Base-by-base conservation (phyloP, 2,797 vertebrate genomes). In the Syngnathus acus region DNA sequence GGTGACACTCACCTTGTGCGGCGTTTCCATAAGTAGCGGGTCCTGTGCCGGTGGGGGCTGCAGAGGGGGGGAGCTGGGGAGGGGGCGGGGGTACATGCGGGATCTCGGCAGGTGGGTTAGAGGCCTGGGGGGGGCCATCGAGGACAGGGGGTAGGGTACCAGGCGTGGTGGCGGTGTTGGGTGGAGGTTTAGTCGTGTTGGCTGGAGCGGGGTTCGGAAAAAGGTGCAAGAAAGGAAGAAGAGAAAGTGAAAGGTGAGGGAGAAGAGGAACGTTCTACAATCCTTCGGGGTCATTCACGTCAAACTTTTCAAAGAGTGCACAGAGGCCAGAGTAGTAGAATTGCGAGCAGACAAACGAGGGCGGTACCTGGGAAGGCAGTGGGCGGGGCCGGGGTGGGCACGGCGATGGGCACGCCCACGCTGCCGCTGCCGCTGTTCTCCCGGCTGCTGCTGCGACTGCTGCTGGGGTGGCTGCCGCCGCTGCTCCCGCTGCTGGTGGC, bases 401-500 rank as follows among this genome's bases (percentile, higher is more conserved):
- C 96, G 2, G 95, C 97, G 54, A 99, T 99, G 65, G 97, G 97
- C 47, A 98, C 88, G 11, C 96, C 96, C 68, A 99, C 97, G 14
- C 96, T 98, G 75, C 97, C 97, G 58, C 96, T 98, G 71, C 97
- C 97, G n/a, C 97, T 99, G 91, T 99, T 99, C 89, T 99, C 97
- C 65, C 96, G 91, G 86, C 97, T 99, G 92, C 97, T 99, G 92
- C 97, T 99, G 82, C 95, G 93, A 81, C 97, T 99, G 73, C 96
- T 97, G 84, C 96, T 97, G 79, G 96, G 96, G 83, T 97, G 97
- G 74, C 96, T 96, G 75, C 95, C 95, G 62, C 97, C 97, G 13
- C 97, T 98, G 85, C 96, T 96, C 68, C 97, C 95, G 84, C 97
- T 98, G 91, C 96, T 98, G 90, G 81, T 84, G 79, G 70, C 38